These are phyloP conservation scores for Mesorhabditis spiculigera DNA, from an alignment of 2,888 invertebrate genomes.

Conservation along the genomic window DNA sequence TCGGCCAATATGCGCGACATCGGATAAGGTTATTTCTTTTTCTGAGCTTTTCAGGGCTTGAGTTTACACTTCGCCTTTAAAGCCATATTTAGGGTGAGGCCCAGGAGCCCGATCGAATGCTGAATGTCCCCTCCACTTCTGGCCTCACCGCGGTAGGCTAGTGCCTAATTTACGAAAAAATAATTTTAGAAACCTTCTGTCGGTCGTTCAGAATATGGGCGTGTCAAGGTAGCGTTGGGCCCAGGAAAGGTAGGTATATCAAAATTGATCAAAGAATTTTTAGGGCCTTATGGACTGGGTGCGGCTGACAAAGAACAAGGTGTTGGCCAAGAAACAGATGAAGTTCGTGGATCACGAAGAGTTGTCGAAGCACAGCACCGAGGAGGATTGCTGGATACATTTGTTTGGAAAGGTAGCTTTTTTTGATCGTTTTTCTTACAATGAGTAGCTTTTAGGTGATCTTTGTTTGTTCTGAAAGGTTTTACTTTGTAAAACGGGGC, in stretches of 20 bases:
- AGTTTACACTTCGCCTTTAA: too few species aligned
- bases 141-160: not conserved
- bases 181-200: slow-evolving; percentile 27
- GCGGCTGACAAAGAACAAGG: slow-evolving; percentile 34
- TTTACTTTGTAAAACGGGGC: too few species aligned
- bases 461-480: too few species aligned
- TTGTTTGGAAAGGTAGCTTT: slow-evolving; percentile 45
- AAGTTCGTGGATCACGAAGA: slow-evolving; percentile 42
- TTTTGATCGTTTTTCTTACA: too few species aligned
- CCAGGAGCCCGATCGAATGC: not conserved
- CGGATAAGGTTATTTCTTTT: too few species aligned
- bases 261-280: slow-evolving; percentile 4
- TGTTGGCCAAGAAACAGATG: slow-evolving; percentile 31
- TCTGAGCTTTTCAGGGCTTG: too few species aligned
- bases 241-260: slow-evolving; percentile 36
- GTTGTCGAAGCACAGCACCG: slow-evolving; percentile 40
- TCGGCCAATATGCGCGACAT: too few species aligned
- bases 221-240: slow-evolving; percentile 48
- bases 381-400: slow-evolving; percentile 52
- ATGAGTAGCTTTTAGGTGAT: slow-evolving; percentile 3
- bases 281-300: slow-evolving; percentile 52
- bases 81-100: too few species aligned
- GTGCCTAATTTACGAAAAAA: not conserved
- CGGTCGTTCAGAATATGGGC: slow-evolving; percentile 46
- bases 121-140: not conserved